Conservation (phyloP, 2,888 invertebrate genomes). For the Candidula unifasciata region DNA sequence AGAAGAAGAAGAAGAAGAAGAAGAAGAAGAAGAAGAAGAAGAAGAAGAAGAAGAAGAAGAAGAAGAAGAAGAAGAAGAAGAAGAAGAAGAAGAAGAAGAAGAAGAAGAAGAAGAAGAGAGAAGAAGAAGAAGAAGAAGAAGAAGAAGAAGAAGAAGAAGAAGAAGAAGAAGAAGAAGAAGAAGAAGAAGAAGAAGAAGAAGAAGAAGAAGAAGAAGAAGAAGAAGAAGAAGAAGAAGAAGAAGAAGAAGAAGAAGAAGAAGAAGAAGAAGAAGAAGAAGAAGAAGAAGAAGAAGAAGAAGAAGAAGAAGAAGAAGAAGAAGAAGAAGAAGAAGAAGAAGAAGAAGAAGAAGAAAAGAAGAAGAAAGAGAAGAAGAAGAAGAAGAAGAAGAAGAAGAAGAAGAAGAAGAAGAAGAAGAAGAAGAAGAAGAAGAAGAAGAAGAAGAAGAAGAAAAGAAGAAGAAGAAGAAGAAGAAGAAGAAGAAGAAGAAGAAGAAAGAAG, state of each 20-base stretch:
- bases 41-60: neutral
- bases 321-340: neutral
- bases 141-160: neutral
- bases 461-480: neutral
- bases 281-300: neutral
- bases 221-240: neutral
- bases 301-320: neutral
- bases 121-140: too few relatives aligned
- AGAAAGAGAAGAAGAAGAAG: neutral
- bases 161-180: neutral
- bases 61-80: neutral
- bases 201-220: neutral
- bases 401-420: neutral
- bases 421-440: neutral
- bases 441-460: neutral
- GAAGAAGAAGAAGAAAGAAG: neutral
- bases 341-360: neutral
- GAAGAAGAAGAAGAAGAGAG: neutral
- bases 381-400: neutral
- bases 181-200: neutral
- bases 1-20: neutral
- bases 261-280: neutral
- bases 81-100: neutral
- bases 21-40: neutral
- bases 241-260: neutral